phyloP scores from a whole-genome alignment of 2,113 vertebrate genomes.

The Taxidea taxus region DNA sequence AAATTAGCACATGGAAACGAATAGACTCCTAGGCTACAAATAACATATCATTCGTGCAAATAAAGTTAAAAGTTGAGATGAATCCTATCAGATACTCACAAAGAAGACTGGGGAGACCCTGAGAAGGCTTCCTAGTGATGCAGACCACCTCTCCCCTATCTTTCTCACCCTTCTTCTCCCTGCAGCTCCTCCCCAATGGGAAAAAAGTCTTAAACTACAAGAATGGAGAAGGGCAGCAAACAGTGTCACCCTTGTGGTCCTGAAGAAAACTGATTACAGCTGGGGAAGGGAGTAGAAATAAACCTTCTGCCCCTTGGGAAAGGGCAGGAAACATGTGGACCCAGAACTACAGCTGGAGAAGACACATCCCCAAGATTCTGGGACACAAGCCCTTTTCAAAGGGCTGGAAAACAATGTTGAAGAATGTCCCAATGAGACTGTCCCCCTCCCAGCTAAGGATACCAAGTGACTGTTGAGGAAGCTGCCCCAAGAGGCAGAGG shows the following conservation, averaged over 20 bases:
- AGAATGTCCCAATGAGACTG: not conserved
- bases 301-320: not conserved
- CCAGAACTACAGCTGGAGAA: not conserved
- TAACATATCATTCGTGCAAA: not conserved
- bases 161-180: not conserved
- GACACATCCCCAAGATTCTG: not conserved
- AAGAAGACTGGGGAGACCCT: not conserved
- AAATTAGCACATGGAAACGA: not conserved
- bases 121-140: not conserved
- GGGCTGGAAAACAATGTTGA: no score
- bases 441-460: not conserved
- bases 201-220: not conserved
- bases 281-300: not conserved
- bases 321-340: not conserved
- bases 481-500: not conserved
- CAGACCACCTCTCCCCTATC: not conserved
- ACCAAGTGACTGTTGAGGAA: not conserved
- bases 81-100: no score
- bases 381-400: no score
- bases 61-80: not conserved
- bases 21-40: not conserved
- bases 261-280: not conserved
- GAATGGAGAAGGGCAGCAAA: not conserved
- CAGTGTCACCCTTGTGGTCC: not conserved
- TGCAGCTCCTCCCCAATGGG: not conserved